Evolutionary conservation across 2,797 vertebrate genomes (phyloP), one percentile per base, ranked within the genome.

Genomic region (Phylloscopus collybita): DNA sequence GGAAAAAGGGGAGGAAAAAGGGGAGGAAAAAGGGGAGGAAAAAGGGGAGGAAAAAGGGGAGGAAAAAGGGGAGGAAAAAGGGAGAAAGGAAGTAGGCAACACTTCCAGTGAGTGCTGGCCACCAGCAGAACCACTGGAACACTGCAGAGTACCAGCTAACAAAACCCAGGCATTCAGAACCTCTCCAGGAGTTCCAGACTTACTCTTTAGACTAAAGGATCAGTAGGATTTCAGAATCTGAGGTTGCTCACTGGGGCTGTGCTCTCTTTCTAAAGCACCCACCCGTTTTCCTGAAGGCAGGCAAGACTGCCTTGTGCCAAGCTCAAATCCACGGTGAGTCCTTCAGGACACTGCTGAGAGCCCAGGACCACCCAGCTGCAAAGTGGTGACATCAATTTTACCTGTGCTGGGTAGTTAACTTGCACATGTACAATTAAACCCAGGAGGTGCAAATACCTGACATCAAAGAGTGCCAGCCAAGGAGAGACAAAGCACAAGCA

Each of bases 1-100:
- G 34, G 34, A 34, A 34, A 34, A 34, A 34, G 8, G 34, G 34
- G 34, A 34, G 34, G 34, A 34, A 34, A 34, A 34, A 34, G 8
- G 34, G 34, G 34, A 34, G 34, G 34, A 34, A 34, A 34, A 34
- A 34, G 8, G 34, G 34, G 34, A 34, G 34, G 34, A 34, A 34
- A 34, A 34, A 34, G 8, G 34, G 34, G 34, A 34, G 34, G 34
- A 34, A 34, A 34, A 34, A 34, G 8, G 34, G 34, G 34, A 34
- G 34, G 34, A 34, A 34, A 34, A 34, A 34, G 8, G 34, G 34
- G 34, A 34, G 34, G 34, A 34, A 34, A 34, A 34, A 34, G 34
- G 34, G 34, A 34, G 34, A 34, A 34, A 34, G 34, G 34, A 34
- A 0, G 0, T 2, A 74, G n/a, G 26, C 25, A 71, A 47, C 15